A percentile compares a stretch with the other conserved stretches of the same genome.
phyloP scores from a whole-genome alignment of 2,888 invertebrate genomes.

The Drosophila lacicola region DNA sequence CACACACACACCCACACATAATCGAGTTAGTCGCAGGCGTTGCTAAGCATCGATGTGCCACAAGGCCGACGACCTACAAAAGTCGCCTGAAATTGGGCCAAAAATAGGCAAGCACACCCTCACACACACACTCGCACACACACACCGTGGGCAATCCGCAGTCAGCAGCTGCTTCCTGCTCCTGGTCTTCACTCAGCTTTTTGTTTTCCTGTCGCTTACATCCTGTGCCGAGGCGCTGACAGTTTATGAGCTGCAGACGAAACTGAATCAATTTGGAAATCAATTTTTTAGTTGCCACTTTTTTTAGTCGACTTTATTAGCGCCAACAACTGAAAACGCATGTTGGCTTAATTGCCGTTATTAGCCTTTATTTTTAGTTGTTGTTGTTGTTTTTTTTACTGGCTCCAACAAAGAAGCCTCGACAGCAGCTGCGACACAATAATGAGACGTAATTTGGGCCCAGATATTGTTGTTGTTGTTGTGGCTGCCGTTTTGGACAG shows the following conservation, averaged over 20 bases:
- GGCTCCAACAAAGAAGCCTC: slow-evolving; percentile 10
- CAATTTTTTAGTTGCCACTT: slow-evolving; percentile 43
- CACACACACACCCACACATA: slow-evolving; percentile 7
- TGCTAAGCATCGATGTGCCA: slow-evolving; percentile 20
- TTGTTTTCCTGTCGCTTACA: slow-evolving; percentile 8
- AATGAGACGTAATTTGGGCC: slow-evolving; percentile 64
- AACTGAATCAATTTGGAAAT: slow-evolving; percentile 53
- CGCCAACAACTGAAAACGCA: slow-evolving; percentile 63
- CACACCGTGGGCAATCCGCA: slow-evolving; percentile 12
- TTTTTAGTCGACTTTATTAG: slow-evolving; percentile 63
- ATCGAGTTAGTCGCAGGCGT: slow-evolving; percentile 31
- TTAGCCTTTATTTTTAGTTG: slow-evolving; percentile 51
- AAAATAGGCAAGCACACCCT: slow-evolving; percentile 54
- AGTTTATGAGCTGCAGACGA: slow-evolving; percentile 48
- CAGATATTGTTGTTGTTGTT: slow-evolving; percentile 14
- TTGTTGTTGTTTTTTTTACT: neutral
- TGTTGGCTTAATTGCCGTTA: slow-evolving; percentile 73
- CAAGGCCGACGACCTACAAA: slow-evolving; percentile 68
- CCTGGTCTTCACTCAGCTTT: neutral
- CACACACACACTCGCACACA: slow-evolving; percentile 12
- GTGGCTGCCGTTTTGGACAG: slow-evolving; percentile 3
- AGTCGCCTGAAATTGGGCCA: slow-evolving; percentile 43
- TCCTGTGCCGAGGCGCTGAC: slow-evolving; percentile 44
- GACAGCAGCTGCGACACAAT: slow-evolving; percentile 66
- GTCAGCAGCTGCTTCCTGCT: slow-evolving; percentile 49